These are phyloP conservation scores for Cryptomyrus ogoouensis DNA, from an alignment of 2,113 vertebrate genomes.

Conservation along the genomic window DNA sequence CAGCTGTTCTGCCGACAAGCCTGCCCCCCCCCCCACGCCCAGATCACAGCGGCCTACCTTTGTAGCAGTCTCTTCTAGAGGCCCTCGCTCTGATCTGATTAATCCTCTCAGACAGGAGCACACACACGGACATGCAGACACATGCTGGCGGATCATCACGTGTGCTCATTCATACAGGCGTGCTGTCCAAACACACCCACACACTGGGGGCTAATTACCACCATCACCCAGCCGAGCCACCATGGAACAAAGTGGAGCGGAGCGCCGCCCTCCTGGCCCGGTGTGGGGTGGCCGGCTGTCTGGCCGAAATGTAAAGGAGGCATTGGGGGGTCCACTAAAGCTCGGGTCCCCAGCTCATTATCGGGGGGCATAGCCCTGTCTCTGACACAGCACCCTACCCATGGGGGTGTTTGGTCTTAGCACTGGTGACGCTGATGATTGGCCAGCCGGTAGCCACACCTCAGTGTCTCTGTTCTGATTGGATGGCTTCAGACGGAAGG, in stretches of 20 bases:
- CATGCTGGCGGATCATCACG: slow-evolving; percentile 25
- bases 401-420: neutral
- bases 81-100: no score
- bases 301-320: slow-evolving; percentile 11
- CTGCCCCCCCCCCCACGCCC: slow-evolving; percentile 9
- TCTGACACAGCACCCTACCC: neutral
- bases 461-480: neutral
- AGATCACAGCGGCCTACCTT: slow-evolving; percentile 25
- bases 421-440: neutral
- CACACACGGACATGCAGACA: slow-evolving; percentile 23
- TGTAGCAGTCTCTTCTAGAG: slow-evolving; percentile 16
- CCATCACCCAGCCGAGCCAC: slow-evolving; percentile 26
- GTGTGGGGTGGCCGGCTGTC: neutral
- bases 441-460: neutral
- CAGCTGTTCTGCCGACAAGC: slow-evolving; percentile 58
- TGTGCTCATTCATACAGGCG: slow-evolving; percentile 19
- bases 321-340: neutral
- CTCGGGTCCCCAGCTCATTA: neutral
- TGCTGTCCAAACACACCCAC: slow-evolving; percentile 5
- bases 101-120: slow-evolving; percentile 34
- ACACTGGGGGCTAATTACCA: slow-evolving; percentile 58
- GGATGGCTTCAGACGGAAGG: neutral
- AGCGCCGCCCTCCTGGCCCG: neutral
- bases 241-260: neutral
- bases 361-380: neutral